Evolutionary conservation across 2,113 vertebrate species (phyloP).

Genomic region (Helogale parvula): DNA sequence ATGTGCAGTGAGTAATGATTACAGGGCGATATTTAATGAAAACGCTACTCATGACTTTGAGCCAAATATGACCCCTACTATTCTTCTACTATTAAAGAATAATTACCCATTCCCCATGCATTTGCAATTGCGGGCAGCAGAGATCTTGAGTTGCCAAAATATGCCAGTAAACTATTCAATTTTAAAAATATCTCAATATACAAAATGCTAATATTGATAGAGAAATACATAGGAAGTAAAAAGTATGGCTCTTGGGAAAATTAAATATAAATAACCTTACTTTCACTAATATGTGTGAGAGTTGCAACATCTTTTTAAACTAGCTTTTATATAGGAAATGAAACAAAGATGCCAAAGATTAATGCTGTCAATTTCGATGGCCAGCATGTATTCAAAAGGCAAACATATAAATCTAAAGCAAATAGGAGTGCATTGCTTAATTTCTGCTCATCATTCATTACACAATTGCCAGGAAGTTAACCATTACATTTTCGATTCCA

Average conservation of each 20-base stretch:
- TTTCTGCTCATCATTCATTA: constrained; percentile 65
- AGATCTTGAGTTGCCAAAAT: constrained; percentile 53
- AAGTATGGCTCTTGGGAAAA: constrained; percentile 23
- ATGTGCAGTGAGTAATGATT: constrained; percentile 53
- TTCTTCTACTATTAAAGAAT: constrained; percentile 58
- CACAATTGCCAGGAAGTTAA: constrained; percentile 63
- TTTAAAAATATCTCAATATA: constrained; percentile 50
- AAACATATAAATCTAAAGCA: constrained; percentile 69
- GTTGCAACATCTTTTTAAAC: constrained; percentile 41
- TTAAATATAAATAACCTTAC: constrained; percentile 63
- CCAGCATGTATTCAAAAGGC: constrained; percentile 47
- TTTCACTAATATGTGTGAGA: constrained; percentile 44
- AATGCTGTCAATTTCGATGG: constrained; percentile 47
- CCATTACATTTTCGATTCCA: constrained; percentile 54
- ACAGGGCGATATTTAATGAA: constrained; percentile 54
- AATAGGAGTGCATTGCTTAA: constrained; percentile 56
- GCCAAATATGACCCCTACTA: constrained; percentile 64
- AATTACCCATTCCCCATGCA: constrained; percentile 40
- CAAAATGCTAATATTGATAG: constrained; percentile 60
- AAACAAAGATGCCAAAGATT: constrained; percentile 62
- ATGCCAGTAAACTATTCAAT: constrained; percentile 58
- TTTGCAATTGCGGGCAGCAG: not conserved
- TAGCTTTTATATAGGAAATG: constrained; percentile 27
- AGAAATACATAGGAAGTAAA: constrained; percentile 38
- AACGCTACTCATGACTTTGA: constrained; percentile 24